Evolutionary conservation across 2,797 vertebrate genomes (phyloP).

Genomic region (Arnoldichthys spilopterus): DNA sequence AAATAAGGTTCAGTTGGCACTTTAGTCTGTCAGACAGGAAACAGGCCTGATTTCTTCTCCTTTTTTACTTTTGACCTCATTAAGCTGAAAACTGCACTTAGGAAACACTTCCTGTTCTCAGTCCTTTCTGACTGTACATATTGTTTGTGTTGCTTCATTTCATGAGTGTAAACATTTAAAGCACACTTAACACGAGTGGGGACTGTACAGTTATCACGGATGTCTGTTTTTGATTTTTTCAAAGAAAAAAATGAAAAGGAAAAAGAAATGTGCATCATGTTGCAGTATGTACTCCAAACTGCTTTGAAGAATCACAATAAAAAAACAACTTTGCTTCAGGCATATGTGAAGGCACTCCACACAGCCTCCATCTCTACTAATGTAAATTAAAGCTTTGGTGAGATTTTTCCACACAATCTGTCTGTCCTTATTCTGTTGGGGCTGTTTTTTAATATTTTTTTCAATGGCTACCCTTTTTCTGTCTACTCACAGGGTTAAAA

Average conservation of each 20-base stretch:
- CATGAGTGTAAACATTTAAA: slow-evolving; percentile 84
- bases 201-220: slow-evolving; percentile 81
- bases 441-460: neutral
- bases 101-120: slow-evolving; percentile 71
- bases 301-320: slow-evolving; percentile 59
- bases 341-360: slow-evolving; percentile 56
- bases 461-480: neutral
- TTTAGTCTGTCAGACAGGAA: slow-evolving; percentile 52
- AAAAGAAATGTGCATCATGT: slow-evolving; percentile 46
- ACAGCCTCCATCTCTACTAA: slow-evolving; percentile 60
- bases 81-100: slow-evolving; percentile 36
- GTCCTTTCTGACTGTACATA: slow-evolving; percentile 81
- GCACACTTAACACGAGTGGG: slow-evolving; percentile 79
- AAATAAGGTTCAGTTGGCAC: slow-evolving; percentile 57
- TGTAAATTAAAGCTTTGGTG: slow-evolving; percentile 62
- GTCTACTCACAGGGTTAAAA: neutral
- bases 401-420: slow-evolving; percentile 53
- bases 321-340: slow-evolving; percentile 58
- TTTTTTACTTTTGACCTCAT: slow-evolving; percentile 23
- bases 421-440: slow-evolving; percentile 3
- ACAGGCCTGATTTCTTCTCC: slow-evolving; percentile 24
- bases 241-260: slow-evolving; percentile 22
- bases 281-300: slow-evolving; percentile 62
- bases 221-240: slow-evolving; percentile 71
- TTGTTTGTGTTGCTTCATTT: slow-evolving; percentile 73